Conservation (phyloP, 30 jellyfish, hydroid and myxozoan species). For the Turritopsis rubra region DNA sequence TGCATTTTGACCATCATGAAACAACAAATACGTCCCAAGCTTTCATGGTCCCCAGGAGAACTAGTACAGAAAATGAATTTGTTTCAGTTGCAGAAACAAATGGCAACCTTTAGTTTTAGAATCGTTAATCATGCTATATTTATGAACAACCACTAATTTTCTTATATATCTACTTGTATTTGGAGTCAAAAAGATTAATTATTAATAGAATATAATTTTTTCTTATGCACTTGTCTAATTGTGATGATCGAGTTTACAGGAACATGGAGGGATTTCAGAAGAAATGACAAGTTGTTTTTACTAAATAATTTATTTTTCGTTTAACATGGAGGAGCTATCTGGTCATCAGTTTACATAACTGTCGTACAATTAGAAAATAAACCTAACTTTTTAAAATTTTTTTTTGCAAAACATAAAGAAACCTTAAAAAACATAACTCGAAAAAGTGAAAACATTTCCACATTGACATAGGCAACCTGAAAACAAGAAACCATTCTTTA, state of each 20-base stretch:
- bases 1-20: neutral
- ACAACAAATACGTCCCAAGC: neutral
- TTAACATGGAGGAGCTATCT: neutral
- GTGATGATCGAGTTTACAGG: too few species aligned
- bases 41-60: neutral
- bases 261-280: neutral
- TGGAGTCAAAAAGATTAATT: too few species aligned
- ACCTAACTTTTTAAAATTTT: neutral
- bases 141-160: too few species aligned
- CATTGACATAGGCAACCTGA: neutral
- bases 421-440: neutral
- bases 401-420: neutral
- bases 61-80: neutral
- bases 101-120: neutral
- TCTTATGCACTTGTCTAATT: too few species aligned
- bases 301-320: neutral
- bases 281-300: neutral
- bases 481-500: neutral
- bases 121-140: too few species aligned
- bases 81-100: neutral
- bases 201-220: too few species aligned
- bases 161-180: too few species aligned
- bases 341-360: neutral
- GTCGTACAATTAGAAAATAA: neutral
- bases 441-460: neutral